Conservation (phyloP, 2,888 invertebrate species). For the Dilophus febrilis region DNA sequence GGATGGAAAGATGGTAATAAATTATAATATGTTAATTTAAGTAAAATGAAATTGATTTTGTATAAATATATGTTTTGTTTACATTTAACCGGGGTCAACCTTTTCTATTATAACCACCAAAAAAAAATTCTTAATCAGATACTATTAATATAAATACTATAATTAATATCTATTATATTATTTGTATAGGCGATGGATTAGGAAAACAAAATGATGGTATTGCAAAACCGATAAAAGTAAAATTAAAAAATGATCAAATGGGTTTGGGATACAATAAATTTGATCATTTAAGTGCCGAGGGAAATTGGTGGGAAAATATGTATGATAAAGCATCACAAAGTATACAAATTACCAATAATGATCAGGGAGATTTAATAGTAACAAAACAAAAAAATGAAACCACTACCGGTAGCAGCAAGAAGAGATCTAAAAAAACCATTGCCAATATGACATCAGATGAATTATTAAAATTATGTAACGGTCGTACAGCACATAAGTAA, state of each 20-base stretch:
- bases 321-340: conserved; percentile 59
- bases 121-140: neutral
- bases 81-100: no score
- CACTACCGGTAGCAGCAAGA: no score
- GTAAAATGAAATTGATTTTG: no score
- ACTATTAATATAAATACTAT: no score
- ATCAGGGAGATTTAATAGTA: no score
- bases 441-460: no score
- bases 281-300: conserved; percentile 47
- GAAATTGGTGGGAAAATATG: conserved; percentile 67
- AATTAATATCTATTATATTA: no score
- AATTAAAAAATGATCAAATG: conserved; percentile 58
- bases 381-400: no score
- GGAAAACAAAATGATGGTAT: conserved; percentile 71
- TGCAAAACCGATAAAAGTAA: conserved; percentile 55
- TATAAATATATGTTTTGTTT: no score
- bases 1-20: conserved; percentile 26
- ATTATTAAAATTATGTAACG: no score
- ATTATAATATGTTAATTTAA: neutral
- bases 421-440: no score
- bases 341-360: conserved; percentile 34
- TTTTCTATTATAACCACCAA: neutral
- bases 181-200: conserved; percentile 38
- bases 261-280: conserved; percentile 64
- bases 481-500: no score